Evolutionary conservation across 2,113 vertebrate species (phyloP), one percentile per base, ranked within the genome.

Genomic region (Rhynchopsitta pachyrhyncha): DNA sequence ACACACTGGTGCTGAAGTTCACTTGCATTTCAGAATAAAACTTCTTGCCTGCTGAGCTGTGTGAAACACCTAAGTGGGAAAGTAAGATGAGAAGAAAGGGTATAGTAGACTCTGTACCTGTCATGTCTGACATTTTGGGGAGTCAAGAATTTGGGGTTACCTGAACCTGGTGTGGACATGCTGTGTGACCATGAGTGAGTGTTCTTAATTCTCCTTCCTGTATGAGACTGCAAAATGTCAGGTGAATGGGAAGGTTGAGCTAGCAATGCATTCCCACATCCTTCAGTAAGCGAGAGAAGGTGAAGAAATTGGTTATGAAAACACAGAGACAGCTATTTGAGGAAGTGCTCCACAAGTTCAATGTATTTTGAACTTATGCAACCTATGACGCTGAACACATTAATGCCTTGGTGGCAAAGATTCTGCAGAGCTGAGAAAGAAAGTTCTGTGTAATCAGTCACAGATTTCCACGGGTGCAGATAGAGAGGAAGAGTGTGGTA

Each of bases 151-250:
- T 86, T 1, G 1, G n/a, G n/a, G 16, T 77, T 82, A 31, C n/a
- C 44, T 69, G 62, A 35, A 23, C 13, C 39, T 60, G 37, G 6
- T 0, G 0, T 11, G 15, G 46, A 41, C 24, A 46, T 5, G 6
- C 23, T 68, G 31, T 57, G 63, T 74, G 49, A 80, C 59, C 62
- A 41, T 9, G 44, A 75, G 41, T n/a, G 71, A 78, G 33, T 15
- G 23, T 55, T 55, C 67, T 39, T 28, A 28, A 82, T 69, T 90
- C 71, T 53, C 6, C 46, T 57, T 53, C 25, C 33, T 39, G 10
- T 29, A 46, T 35, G 83, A 79, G 42, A 17, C 2, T 1, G 8
- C 59, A 76, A 89, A 82, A 57, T 22, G 7, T n/a, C 67, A 49
- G 9, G 24, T 44, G 41, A 10, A 33, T 41, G 13, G 49, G 75